Evolutionary conservation across 2,888 invertebrate genomes (phyloP), one percentile per base, ranked within the genome.

Genomic region (Rhamphomyia laevipes): DNA sequence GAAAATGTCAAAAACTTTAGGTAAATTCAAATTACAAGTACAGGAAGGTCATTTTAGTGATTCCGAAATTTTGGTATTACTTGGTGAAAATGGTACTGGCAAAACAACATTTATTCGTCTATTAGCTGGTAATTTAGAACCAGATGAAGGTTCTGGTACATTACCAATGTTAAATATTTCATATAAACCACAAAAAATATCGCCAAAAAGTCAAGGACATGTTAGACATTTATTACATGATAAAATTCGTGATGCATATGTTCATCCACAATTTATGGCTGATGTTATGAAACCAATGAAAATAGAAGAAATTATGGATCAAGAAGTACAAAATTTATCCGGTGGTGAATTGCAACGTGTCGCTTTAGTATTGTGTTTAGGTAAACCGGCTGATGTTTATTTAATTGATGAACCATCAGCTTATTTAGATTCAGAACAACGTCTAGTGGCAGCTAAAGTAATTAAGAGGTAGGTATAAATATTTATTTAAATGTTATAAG

Each of bases 111-210:
- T 99, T 67, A 99, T 99, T 63, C 78, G 95, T 62, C 92, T 99
- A 91, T 75, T 99, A 64, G 99, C 99, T 60, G 99, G 99, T 46
- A 89, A 92, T 65, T 74, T 99, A 63, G 80, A 85, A 58, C 90
- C 97, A 2, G 96, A 99, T 74, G 85, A 75, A 58, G 65, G 65
- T 23, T 58, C 59, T 44, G 78, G 77, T 68, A 73, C 70, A 10
- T 56, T 70, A 17, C 97, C 97, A 1, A 84, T 87, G 61, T 73
- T 99, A 56, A 91, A 96, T 71, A 95, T 99, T 66, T 97, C 96
- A 71, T 99, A 99, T 77, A 99, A 99, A 72, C 99, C 99, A 42
- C 99, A 99, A 76, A 99, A 97, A 73, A 99, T 99, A 69, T 95
- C 95, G 57, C 99, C 99, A 4, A 97, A 94, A 73, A 91, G 90